Conservation (phyloP, 2,797 vertebrate species). For the Podarcis siculus region DNA sequence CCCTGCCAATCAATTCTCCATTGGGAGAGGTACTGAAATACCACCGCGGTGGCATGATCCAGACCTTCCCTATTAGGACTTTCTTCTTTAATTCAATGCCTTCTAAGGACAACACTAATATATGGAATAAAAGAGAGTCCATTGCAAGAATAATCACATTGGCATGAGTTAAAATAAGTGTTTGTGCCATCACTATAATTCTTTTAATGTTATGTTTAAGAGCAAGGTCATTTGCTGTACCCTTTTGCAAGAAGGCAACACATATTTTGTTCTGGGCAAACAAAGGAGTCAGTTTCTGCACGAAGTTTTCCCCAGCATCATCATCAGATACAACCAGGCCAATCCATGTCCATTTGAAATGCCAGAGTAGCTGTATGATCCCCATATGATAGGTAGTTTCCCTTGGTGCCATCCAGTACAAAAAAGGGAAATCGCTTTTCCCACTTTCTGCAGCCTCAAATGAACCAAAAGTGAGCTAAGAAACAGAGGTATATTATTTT, state of each 20-base stretch:
- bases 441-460: background rate
- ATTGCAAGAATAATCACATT: background rate
- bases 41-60: background rate
- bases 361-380: background rate
- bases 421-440: background rate
- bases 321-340: background rate
- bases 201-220: background rate
- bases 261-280: background rate
- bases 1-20: background rate
- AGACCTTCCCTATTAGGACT: background rate
- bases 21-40: background rate
- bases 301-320: background rate
- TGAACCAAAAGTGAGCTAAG: background rate
- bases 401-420: background rate
- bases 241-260: background rate
- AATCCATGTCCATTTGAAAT: slow-evolving; percentile 1
- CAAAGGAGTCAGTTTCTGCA: background rate
- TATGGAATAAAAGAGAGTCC: background rate
- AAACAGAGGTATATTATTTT: no score
- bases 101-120: background rate
- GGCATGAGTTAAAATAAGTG: background rate
- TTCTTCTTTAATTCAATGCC: background rate
- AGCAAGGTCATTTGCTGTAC: background rate
- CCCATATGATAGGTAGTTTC: background rate
- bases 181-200: background rate